Conservation (phyloP, 2,797 vertebrate species). For the Ceyx erithaca region DNA sequence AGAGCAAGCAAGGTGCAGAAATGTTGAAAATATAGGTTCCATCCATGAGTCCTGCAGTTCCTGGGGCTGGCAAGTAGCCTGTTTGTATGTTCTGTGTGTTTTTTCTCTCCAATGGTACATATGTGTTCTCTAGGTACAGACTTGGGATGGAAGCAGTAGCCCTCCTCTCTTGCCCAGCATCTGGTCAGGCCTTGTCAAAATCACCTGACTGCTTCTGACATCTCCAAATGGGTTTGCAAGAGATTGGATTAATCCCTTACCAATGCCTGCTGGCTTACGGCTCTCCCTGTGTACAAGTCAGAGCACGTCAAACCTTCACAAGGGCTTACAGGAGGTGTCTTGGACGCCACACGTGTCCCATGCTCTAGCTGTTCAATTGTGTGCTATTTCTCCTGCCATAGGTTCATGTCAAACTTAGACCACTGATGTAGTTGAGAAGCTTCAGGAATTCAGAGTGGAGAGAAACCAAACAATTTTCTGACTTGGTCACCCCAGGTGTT, state of each 20-base stretch:
- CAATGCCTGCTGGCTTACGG: not conserved
- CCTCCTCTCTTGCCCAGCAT: not conserved
- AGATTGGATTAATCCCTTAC: not conserved
- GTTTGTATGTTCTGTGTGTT: too few species aligned
- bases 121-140: not conserved
- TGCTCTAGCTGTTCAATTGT: not conserved
- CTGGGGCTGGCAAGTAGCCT: not conserved
- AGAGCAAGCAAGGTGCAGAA: not conserved
- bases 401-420: not conserved
- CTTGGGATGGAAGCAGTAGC: not conserved
- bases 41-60: not conserved
- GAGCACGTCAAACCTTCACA: not conserved
- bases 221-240: not conserved
- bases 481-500: not conserved
- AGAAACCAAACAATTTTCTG: not conserved
- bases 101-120: fast-evolving
- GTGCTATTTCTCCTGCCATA: not conserved
- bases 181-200: not conserved
- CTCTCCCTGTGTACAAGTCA: not conserved
- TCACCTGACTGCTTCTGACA: not conserved
- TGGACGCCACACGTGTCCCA: not conserved
- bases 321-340: not conserved
- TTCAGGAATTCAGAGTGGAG: not conserved
- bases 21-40: not conserved
- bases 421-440: not conserved